These are phyloP conservation scores for Gerris lacustris DNA, from an alignment of 2,888 invertebrate genomes.

Conservation along the genomic window DNA sequence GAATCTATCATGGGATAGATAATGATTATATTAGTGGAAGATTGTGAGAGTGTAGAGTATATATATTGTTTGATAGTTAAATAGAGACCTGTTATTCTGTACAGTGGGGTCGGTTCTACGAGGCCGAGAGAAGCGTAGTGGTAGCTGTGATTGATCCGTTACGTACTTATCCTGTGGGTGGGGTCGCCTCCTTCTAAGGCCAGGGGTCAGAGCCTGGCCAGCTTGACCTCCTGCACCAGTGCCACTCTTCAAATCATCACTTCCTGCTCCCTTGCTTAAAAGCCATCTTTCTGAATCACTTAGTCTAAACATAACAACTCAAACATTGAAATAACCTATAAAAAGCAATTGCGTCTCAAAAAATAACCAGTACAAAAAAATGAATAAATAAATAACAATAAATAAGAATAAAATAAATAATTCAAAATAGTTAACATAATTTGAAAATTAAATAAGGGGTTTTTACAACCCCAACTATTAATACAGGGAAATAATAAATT, in stretches of 20 bases:
- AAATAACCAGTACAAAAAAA: neutral
- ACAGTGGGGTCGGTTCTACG: conserved; percentile 20
- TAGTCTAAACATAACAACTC: neutral
- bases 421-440: too few relatives aligned
- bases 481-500: too few relatives aligned
- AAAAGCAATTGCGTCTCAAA: neutral
- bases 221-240: conserved; percentile 36
- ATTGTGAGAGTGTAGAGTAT: neutral
- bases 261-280: conserved; percentile 21
- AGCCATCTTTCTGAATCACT: neutral
- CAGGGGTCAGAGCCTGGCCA: conserved; percentile 43
- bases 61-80: neutral
- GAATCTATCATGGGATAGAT: neutral
- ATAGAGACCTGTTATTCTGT: neutral
- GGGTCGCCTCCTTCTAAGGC: conserved; percentile 56
- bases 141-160: conserved; percentile 66
- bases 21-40: neutral
- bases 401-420: neutral
- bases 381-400: conserved; percentile 8
- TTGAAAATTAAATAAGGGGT: too few relatives aligned
- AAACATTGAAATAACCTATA: neutral
- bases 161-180: conserved; percentile 72
- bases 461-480: too few relatives aligned
- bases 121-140: conserved; percentile 31
- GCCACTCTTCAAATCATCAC: conserved; percentile 34